phyloP scores from a whole-genome alignment of 2,888 invertebrate species.

The Lamellibrachia columna region DNA sequence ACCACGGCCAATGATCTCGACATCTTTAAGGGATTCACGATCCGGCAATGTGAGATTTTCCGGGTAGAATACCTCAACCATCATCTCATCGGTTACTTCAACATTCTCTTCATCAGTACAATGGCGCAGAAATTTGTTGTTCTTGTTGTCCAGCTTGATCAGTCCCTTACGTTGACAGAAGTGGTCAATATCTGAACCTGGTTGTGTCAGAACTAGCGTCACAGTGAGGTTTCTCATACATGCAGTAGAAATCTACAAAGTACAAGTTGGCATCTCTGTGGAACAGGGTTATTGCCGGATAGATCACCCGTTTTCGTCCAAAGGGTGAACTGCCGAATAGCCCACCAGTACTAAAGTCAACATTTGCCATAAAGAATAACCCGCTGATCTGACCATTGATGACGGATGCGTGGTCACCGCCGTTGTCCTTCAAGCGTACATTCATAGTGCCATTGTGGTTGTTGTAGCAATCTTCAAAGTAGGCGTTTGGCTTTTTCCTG shows the following conservation, averaged over 20 bases:
- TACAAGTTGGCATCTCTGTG: conserved; percentile 9
- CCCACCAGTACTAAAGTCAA: too few relatives aligned
- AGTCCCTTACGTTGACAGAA: conserved; percentile 20
- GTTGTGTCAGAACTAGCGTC: conserved; percentile 25
- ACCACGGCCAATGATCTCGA: not conserved
- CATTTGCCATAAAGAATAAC: conserved; percentile 26
- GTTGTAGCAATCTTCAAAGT: not conserved
- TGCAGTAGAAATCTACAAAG: conserved; percentile 34
- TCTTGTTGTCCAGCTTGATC: not conserved
- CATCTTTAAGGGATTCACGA: not conserved
- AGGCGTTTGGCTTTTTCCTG: not conserved
- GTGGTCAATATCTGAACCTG: conserved; percentile 22
- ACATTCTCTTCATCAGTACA: not conserved
- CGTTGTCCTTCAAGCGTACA: conserved; percentile 27
- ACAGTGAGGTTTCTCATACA: conserved; percentile 8
- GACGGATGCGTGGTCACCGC: conserved; percentile 29
- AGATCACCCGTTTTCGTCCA: conserved; percentile 1
- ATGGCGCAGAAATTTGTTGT: not conserved
- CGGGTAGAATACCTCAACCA: conserved; percentile 30
- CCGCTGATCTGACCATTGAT: conserved; percentile 31
- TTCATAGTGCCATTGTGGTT: not conserved
- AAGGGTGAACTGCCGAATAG: too few relatives aligned
- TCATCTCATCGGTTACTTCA: not conserved
- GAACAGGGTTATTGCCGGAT: not conserved
- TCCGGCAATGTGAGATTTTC: conserved; percentile 7